Evolutionary conservation across 2,888 invertebrate species (phyloP).

Genomic region (Eupithecia subumbrata): DNA sequence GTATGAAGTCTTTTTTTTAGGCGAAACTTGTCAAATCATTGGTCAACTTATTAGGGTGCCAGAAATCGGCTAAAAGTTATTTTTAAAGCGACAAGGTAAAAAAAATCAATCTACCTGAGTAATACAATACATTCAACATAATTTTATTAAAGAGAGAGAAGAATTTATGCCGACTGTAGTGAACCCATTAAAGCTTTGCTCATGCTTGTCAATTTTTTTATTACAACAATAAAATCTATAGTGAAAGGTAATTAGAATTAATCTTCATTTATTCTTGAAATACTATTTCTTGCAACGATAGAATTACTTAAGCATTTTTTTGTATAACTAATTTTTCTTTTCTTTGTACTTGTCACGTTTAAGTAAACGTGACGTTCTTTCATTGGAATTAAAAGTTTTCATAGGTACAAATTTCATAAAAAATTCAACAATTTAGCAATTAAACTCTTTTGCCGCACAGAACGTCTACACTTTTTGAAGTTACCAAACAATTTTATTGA

Average conservation of each 20-base stretch:
- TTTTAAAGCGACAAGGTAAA: no score
- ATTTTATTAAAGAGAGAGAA: no score
- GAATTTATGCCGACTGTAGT: background rate
- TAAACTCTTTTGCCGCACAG: background rate
- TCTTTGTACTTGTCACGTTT: no score
- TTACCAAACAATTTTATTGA: background rate
- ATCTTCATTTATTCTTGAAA: conserved; percentile 8
- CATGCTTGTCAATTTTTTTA: conserved; percentile 15
- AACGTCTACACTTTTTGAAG: background rate
- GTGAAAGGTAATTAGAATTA: conserved; percentile 20
- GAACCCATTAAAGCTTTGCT: conserved; percentile 10
- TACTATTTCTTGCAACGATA: background rate
- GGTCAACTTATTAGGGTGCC: no score
- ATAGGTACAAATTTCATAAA: background rate
- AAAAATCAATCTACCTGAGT: no score
- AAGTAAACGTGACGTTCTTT: no score
- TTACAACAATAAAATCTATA: conserved; percentile 21
- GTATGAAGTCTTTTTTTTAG: no score
- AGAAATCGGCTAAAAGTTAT: no score
- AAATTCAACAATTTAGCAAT: background rate
- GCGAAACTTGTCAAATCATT: no score
- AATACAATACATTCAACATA: no score
- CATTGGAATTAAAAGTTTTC: background rate
- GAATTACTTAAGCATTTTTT: background rate
- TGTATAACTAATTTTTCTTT: background rate